These are phyloP conservation scores for Himalopsyche kuldschensis DNA, from an alignment of 2,888 invertebrate genomes.

Conservation along the genomic window DNA sequence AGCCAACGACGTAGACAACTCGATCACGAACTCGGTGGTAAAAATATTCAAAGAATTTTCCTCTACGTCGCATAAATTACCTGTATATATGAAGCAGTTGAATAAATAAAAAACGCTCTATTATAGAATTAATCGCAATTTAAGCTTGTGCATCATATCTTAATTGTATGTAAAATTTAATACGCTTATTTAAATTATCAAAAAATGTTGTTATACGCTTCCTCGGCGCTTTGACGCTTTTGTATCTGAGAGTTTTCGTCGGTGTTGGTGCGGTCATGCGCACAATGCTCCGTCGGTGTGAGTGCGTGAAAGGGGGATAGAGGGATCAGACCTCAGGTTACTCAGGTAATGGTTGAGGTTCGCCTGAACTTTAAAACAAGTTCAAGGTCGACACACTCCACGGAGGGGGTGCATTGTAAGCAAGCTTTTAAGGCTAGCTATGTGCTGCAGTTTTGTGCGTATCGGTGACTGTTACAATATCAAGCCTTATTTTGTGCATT, in stretches of 20 bases:
- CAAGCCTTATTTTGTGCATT: no score
- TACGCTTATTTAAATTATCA: no score
- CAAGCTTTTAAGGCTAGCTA: neutral
- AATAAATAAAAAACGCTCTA: no score
- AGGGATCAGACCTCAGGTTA: conserved; percentile 4
- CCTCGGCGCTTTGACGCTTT: neutral
- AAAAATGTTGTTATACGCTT: neutral
- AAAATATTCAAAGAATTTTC: no score
- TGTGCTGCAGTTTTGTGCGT: neutral
- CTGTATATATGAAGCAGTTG: no score
- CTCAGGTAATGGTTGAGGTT: conserved; percentile 31
- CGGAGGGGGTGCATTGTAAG: neutral
- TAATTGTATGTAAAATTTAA: no score
- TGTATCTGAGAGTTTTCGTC: neutral
- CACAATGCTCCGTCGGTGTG: neutral
- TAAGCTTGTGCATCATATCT: no score
- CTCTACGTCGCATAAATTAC: no score
- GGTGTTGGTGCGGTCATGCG: neutral
- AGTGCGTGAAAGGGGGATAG: neutral
- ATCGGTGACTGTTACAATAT: neutral
- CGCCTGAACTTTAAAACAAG: conserved; percentile 33
- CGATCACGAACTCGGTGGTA: no score
- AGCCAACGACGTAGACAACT: no score
- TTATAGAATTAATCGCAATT: no score
- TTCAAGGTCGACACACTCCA: conserved; percentile 32